These are phyloP conservation scores for Aleiodes sp. DNA, from an alignment of 1,140 invertebrate genomes.

Conservation along the genomic window DNA sequence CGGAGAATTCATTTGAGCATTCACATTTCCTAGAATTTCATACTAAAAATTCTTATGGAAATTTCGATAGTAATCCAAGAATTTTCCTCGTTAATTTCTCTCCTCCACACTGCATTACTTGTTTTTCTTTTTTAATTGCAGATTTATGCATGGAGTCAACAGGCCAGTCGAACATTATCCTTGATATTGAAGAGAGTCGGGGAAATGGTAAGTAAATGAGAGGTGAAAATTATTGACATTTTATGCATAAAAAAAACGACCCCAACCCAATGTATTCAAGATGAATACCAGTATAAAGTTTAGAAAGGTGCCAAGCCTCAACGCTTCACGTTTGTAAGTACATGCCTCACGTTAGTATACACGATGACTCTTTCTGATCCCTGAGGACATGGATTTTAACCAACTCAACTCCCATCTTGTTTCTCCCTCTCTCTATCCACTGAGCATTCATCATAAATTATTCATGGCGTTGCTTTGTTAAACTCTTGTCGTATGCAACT, in stretches of 20 bases:
- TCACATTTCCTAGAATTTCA: no score
- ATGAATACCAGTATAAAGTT: conserved; percentile 21
- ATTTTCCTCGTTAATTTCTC: background rate
- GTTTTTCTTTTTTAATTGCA: conserved; percentile 62
- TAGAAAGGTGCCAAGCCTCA: conserved; percentile 1
- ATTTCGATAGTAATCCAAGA: no score
- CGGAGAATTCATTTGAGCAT: no score
- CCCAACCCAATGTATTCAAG: no score
- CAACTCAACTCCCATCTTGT: background rate
- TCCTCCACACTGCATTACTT: no score
- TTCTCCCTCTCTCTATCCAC: background rate
- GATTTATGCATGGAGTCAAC: conserved; percentile 84
- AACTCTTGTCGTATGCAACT: conserved; percentile 16
- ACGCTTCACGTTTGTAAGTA: background rate
- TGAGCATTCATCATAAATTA: conserved; percentile 20
- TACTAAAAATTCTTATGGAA: no score
- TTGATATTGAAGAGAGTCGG: conserved; percentile 89
- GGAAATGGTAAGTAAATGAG: conserved; percentile 76
- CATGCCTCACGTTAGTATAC: background rate
- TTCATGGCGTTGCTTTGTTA: conserved; percentile 19
- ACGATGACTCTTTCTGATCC: background rate
- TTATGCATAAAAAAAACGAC: no score
- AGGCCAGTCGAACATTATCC: conserved; percentile 85
- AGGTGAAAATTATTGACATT: background rate
- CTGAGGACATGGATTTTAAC: conserved; percentile 6